phyloP scores from a whole-genome alignment of 2,113 vertebrate species.

The Syngnathus floridae region DNA sequence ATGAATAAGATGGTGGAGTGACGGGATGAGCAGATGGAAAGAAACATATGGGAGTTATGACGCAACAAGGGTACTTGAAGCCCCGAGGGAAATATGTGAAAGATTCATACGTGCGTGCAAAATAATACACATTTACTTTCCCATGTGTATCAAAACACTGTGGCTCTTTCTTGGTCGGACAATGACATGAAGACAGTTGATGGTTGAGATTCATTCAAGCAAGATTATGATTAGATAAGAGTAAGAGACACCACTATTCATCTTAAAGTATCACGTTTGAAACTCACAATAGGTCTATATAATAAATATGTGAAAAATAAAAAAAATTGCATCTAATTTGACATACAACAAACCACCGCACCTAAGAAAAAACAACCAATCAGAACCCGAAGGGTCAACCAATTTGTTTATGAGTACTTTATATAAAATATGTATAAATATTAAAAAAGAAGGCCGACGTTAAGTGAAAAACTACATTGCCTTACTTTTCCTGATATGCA shows the following conservation, averaged over 20 bases:
- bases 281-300: neutral
- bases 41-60: constrained; percentile 49
- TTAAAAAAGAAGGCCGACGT: no score
- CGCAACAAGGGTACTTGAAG: constrained; percentile 35
- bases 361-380: no score
- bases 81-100: constrained; percentile 42
- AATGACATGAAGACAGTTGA: constrained; percentile 11
- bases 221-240: neutral
- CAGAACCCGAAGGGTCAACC: no score
- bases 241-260: neutral
- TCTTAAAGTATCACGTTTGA: neutral
- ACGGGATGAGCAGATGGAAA: constrained; percentile 42
- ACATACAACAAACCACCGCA: no score
- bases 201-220: constrained; percentile 17
- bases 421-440: no score
- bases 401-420: no score
- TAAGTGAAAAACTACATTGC: no score
- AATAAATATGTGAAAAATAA: no score
- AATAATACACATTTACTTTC: constrained; percentile 32
- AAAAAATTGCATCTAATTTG: no score
- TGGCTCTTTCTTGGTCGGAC: constrained; percentile 5
- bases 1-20: constrained; percentile 19
- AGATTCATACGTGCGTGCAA: constrained; percentile 33
- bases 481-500: no score
- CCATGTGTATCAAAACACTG: constrained; percentile 10